These are phyloP conservation scores for Alauda arvensis DNA, from an alignment of 2,797 vertebrate genomes.

Conservation along the genomic window DNA sequence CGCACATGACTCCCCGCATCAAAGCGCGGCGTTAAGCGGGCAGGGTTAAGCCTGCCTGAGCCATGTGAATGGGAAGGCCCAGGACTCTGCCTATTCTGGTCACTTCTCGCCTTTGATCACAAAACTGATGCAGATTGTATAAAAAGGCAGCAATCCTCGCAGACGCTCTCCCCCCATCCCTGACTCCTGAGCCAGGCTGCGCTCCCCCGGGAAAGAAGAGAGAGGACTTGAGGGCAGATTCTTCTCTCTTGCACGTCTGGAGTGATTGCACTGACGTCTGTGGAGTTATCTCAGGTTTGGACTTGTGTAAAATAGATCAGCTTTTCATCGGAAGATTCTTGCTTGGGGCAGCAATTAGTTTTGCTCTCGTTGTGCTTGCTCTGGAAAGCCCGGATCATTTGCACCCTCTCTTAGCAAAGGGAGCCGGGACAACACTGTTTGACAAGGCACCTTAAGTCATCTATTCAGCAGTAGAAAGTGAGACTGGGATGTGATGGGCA, in stretches of 20 bases:
- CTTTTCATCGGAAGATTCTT: conserved; percentile 8
- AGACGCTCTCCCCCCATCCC: background rate
- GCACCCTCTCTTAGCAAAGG: background rate
- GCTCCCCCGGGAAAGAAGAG: background rate
- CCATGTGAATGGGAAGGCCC: background rate
- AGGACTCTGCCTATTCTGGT: background rate
- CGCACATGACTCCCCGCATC: background rate
- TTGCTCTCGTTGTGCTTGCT: background rate
- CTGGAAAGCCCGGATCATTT: background rate
- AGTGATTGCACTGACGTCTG: background rate
- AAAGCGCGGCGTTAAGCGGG: background rate
- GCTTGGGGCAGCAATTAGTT: conserved; percentile 37
- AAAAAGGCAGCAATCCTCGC: background rate
- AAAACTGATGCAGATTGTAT: background rate
- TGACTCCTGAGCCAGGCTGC: background rate
- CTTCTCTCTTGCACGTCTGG: background rate
- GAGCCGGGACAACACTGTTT: background rate
- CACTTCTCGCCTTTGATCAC: conserved; percentile 46
- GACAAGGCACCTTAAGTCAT: background rate
- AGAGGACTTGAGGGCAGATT: background rate
- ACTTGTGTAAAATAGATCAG: conserved; percentile 33
- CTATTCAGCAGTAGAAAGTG: background rate
- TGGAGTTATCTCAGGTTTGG: conserved; percentile 23
- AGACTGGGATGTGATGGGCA: background rate
- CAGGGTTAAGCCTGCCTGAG: conserved; percentile 21